A percentile compares a stretch with the other conserved stretches of the same genome.
Conservation (phyloP, 2,888 invertebrate species). For the Tetheella fluctuosa region DNA sequence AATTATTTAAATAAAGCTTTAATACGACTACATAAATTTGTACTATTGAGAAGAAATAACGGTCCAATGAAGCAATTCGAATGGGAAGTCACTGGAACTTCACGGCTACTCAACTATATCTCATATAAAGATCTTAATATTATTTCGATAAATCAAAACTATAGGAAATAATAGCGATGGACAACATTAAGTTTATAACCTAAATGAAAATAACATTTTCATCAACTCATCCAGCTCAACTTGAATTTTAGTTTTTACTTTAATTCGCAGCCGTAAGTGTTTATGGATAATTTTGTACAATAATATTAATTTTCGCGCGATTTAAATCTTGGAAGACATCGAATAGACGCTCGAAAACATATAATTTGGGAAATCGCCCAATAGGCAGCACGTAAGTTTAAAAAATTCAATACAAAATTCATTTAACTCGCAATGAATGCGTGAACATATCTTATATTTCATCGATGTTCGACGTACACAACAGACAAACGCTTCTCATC, state of each 20-base stretch:
- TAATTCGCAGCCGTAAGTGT: neutral
- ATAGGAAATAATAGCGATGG: conserved; percentile 11
- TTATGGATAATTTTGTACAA: conserved; percentile 11
- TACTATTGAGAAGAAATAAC: conserved; percentile 72
- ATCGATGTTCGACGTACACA: neutral
- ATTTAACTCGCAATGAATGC: neutral
- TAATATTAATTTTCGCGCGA: conserved; percentile 23
- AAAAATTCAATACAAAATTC: neutral
- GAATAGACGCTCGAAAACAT: conserved; percentile 39
- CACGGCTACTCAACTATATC: neutral
- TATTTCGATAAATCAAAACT: conserved; percentile 11
- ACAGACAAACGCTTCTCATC: neutral
- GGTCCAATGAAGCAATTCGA: conserved; percentile 52
- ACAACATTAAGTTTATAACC: conserved; percentile 7
- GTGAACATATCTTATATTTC: neutral
- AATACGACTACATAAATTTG: conserved; percentile 73
- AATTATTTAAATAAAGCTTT: conserved; percentile 61
- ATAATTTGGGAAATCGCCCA: neutral
- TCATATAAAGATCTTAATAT: neutral
- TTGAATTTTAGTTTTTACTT: no score
- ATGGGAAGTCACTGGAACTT: conserved; percentile 21
- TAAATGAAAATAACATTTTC: neutral
- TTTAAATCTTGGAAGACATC: conserved; percentile 57
- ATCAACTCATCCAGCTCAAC: neutral
- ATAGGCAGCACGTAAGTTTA: neutral